phyloP scores from a whole-genome alignment of 1,140 invertebrate species.

The Zaprionus vittiger region DNA sequence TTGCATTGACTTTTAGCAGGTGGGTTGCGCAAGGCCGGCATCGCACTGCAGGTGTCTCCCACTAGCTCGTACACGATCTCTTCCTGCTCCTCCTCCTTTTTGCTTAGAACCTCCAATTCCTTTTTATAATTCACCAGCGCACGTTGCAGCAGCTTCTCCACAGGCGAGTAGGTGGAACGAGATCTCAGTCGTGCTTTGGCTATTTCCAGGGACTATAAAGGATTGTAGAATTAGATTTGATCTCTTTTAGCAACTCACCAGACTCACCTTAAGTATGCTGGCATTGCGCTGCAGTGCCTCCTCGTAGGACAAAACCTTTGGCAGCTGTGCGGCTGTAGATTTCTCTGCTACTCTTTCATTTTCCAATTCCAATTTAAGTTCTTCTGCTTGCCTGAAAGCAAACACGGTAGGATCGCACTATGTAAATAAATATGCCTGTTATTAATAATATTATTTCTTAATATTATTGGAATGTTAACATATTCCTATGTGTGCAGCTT shows the following conservation, averaged over 20 bases:
- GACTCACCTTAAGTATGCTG: conserved; percentile 74
- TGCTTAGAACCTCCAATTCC: conserved; percentile 52
- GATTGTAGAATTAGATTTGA: not conserved
- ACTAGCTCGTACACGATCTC: conserved; percentile 60
- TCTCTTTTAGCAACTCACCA: not conserved
- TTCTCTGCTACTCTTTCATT: conserved; percentile 66
- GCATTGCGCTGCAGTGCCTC: conserved; percentile 71
- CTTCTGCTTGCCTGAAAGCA: conserved; percentile 64
- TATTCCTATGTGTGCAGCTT: too few relatives aligned
- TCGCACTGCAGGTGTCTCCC: conserved; percentile 42
- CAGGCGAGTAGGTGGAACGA: conserved; percentile 76
- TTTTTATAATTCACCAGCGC: conserved; percentile 74
- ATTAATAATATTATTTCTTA: too few relatives aligned
- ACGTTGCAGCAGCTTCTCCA: conserved; percentile 73
- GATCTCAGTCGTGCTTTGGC: conserved; percentile 79
- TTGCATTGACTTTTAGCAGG: conserved; percentile 33
- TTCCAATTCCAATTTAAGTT: conserved; percentile 61
- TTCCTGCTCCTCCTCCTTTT: conserved; percentile 23
- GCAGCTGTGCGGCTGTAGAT: conserved; percentile 24
- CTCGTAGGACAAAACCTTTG: conserved; percentile 72
- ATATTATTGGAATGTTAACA: too few relatives aligned
- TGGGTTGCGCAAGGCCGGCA: conserved; percentile 2
- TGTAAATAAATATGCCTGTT: too few relatives aligned
- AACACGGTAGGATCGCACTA: too few relatives aligned
- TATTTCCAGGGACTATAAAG: conserved; percentile 73